Evolutionary conservation across 2,113 vertebrate genomes (phyloP).

Genomic region (Microtus richardsoni): DNA sequence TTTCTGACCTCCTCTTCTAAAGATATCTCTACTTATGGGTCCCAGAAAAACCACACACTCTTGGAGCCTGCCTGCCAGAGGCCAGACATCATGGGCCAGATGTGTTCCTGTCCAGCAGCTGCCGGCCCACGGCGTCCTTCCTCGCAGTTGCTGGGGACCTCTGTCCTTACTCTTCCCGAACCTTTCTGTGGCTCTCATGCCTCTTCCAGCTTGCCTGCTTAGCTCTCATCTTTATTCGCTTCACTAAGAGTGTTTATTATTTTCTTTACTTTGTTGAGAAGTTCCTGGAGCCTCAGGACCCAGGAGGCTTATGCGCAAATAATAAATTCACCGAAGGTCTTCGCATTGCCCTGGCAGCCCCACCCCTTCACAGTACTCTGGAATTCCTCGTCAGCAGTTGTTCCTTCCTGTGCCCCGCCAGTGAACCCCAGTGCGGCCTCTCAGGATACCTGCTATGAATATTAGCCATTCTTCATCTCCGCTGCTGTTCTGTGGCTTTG

Average conservation of each 20-base stretch:
- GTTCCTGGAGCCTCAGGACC: constrained; percentile 65
- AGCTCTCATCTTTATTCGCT: neutral
- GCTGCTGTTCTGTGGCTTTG: constrained; percentile 43
- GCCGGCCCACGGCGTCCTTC: neutral
- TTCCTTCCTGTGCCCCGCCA: constrained; percentile 67
- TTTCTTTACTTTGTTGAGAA: constrained; percentile 61
- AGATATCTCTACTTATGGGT: neutral
- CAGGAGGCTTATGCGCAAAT: constrained; percentile 29
- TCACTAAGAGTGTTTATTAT: constrained; percentile 30
- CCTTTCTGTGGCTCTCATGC: neutral
- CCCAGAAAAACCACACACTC: neutral
- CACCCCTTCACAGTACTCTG: neutral
- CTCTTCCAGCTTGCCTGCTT: neutral
- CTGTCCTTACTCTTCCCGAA: neutral
- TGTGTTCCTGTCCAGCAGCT: neutral
- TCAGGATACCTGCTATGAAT: constrained; percentile 64
- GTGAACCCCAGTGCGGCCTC: constrained; percentile 56
- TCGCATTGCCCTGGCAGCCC: neutral
- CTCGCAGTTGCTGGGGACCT: neutral
- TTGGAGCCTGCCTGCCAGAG: neutral
- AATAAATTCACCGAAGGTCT: constrained; percentile 64
- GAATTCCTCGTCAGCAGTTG: neutral
- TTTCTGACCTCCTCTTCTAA: constrained; percentile 44
- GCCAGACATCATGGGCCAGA: neutral
- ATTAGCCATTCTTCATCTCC: constrained; percentile 56